Percentiles rank a stretch among this genome's conserved stretches.
Conservation (phyloP, 2,797 vertebrate species). For the Anguilla anguilla region DNA sequence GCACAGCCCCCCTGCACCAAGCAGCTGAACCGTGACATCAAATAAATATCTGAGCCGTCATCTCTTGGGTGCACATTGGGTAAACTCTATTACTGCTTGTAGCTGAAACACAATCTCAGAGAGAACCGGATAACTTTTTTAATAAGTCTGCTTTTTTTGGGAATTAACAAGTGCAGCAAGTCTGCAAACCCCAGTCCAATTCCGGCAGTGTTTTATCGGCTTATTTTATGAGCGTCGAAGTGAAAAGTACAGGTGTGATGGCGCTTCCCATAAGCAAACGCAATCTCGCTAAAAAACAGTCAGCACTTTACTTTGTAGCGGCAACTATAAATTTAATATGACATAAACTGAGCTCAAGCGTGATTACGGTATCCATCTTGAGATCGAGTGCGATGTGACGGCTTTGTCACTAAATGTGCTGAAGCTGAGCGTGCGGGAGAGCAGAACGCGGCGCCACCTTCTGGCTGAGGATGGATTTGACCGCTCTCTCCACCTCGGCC, state of each 20-base stretch:
- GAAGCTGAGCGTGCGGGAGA: not conserved
- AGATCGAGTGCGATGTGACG: not conserved
- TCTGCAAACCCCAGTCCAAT: not conserved
- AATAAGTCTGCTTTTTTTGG: not conserved
- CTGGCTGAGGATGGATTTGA: constrained; percentile 92
- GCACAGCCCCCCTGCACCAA: too few species aligned
- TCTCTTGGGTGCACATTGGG: too few species aligned
- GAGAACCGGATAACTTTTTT: not conserved
- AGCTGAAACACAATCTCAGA: not conserved
- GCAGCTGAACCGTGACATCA: too few species aligned
- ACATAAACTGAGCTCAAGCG: not conserved
- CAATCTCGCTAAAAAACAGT: too few species aligned
- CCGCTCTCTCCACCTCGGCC: constrained; percentile 86
- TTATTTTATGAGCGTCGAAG: not conserved
- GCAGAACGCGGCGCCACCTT: constrained; percentile 72
- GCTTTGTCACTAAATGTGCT: not conserved
- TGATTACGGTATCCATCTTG: not conserved
- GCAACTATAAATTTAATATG: not conserved
- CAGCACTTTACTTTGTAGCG: too few species aligned
- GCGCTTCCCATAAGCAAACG: not conserved
- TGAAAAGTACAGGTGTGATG: not conserved
- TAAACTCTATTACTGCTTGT: too few species aligned
- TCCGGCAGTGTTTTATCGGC: not conserved
- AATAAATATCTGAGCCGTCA: too few species aligned
- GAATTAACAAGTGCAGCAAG: not conserved